These are phyloP conservation scores for Caerostris extrusa DNA, from an alignment of 1,140 invertebrate species.

Conservation along the genomic window DNA sequence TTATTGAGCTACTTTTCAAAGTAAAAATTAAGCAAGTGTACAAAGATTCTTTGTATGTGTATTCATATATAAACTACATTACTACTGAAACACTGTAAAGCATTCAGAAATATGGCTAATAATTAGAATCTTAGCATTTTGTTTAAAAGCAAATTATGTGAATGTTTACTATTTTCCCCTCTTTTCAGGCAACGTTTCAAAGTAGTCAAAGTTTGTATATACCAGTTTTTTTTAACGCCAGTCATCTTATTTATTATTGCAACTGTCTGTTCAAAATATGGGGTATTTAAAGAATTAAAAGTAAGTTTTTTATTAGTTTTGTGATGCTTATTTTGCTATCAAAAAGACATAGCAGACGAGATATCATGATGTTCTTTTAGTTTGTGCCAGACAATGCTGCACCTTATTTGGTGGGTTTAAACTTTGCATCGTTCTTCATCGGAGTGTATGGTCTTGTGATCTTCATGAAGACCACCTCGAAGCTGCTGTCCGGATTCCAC, in stretches of 20 bases:
- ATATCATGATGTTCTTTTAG: slow-evolving; percentile 17
- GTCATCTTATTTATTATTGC: slow-evolving; percentile 74
- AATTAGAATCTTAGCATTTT: no score
- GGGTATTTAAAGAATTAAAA: slow-evolving; percentile 74
- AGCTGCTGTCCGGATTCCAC: slow-evolving; percentile 74
- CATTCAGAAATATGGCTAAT: no score
- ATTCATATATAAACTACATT: no score
- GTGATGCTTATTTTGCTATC: not conserved
- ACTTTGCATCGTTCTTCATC: slow-evolving; percentile 75
- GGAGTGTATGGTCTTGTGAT: slow-evolving; percentile 75
- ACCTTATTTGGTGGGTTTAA: slow-evolving; percentile 71
- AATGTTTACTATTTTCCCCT: not conserved
- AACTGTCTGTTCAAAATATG: slow-evolving; percentile 72
- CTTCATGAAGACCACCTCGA: slow-evolving; percentile 75
- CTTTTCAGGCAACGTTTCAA: slow-evolving; percentile 72
- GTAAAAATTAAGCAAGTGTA: no score
- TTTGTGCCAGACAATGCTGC: slow-evolving; percentile 73
- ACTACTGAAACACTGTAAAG: no score
- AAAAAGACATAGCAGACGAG: not conserved
- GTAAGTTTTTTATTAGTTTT: slow-evolving; percentile 33
- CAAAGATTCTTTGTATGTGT: no score
- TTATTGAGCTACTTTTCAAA: no score
- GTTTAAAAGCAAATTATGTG: no score
- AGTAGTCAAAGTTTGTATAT: slow-evolving; percentile 75
- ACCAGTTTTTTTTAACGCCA: slow-evolving; percentile 76